Evolutionary conservation across 2,113 vertebrate species (phyloP).

Genomic region (sheep (Ovis aries)): DNA sequence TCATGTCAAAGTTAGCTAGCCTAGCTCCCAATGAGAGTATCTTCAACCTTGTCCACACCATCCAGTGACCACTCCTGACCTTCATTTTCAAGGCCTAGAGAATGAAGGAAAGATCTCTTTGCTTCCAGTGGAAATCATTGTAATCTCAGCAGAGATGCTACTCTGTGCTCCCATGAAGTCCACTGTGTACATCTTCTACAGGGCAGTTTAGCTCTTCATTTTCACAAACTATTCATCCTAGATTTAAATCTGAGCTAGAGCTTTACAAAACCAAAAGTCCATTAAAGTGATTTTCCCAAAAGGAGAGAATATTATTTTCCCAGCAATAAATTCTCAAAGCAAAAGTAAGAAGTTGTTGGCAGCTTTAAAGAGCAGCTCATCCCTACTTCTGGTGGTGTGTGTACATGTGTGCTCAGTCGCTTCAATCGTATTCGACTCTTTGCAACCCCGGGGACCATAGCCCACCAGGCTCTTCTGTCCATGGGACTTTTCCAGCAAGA

Average conservation of each 20-base stretch:
- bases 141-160: not conserved
- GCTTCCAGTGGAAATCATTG: not conserved
- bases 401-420: not conserved
- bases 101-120: not conserved
- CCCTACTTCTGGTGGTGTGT: not conserved
- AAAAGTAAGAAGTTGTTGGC: not conserved
- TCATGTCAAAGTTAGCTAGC: not conserved
- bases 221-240: not conserved
- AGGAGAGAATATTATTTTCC: slow-evolving; percentile 28
- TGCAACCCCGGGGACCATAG: not conserved
- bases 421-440: not conserved
- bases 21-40: not conserved
- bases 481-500: not conserved
- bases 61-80: not conserved
- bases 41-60: not conserved
- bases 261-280: not conserved
- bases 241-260: not conserved
- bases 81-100: not conserved
- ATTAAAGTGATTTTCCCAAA: not conserved
- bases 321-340: not conserved
- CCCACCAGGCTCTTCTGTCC: no score
- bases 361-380: not conserved
- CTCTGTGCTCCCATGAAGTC: not conserved
- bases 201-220: not conserved
- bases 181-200: not conserved